Base-by-base conservation (phyloP, 2,888 invertebrate genomes). In the Drymonia ruficornis region DNA sequence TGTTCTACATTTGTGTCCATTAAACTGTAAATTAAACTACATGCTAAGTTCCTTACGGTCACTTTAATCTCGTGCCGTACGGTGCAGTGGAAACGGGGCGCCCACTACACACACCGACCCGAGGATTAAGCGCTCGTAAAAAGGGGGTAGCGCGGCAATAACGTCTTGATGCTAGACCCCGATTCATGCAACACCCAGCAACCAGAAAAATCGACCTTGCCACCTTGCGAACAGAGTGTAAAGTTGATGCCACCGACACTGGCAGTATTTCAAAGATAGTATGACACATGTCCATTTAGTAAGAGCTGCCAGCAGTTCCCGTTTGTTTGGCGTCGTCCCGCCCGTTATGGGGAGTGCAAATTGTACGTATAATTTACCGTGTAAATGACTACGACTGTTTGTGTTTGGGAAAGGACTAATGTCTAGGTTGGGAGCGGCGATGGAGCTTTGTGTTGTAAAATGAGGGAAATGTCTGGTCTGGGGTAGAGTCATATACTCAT, bases 121-220 rank as follows among this genome's bases (percentile, higher is more conserved):
- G 79, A 74, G 89, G 89, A 89, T 90, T 89, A 90, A 89, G 87
- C 87, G 85, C 86, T 89, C 89, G 87, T 90, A 88, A 90, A 89
- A 87, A 78, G 81, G 77, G 87, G 83, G 84, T 82, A 83, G 83
- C 80, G 74, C 74, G 79, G 84, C 83, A 83, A 84, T 89, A 88
- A 89, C 86, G 86, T 89, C 89, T 89, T 87, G 86, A 89, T 89
- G 84, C 82, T 74, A 69, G 66, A 63, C 72, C 69, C 64, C 75
- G 70, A 72, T 67, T 74, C 62, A 64, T 65, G 63, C 67, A 54
- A 53, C 59, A 63, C 49, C 18, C 0, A 1, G 4, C 12, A 1
- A 1, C 1, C 12, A 18, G 36, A 0, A 79, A 72, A 68, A 57
- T 49, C 53, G 53, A 55, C 73, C 67, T 65, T 74, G 63, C 28